phyloP scores from a whole-genome alignment of 1,140 invertebrate genomes.

The Daktulosphaira vitifoliae region DNA sequence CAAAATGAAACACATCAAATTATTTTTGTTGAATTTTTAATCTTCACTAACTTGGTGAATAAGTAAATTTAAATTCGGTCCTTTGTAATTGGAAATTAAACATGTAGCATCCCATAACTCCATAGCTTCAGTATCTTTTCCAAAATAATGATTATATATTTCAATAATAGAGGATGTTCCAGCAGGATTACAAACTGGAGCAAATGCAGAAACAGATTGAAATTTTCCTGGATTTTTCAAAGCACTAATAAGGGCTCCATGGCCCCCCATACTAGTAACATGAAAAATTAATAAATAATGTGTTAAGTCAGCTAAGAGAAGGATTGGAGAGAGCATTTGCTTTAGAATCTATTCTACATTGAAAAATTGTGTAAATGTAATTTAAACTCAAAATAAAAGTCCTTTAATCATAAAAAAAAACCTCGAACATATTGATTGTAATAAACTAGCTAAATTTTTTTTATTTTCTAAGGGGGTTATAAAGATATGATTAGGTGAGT shows the following conservation, averaged over 20 bases:
- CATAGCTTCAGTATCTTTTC: conserved; percentile 60
- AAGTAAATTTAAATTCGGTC: conserved; percentile 72
- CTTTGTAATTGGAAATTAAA: conserved; percentile 72
- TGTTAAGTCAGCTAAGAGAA: too few relatives aligned
- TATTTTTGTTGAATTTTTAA: not conserved
- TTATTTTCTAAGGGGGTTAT: too few relatives aligned
- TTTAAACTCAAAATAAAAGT: too few relatives aligned
- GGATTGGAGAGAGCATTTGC: too few relatives aligned
- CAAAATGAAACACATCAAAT: not conserved
- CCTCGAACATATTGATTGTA: too few relatives aligned
- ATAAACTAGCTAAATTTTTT: too few relatives aligned
- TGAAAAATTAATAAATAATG: too few relatives aligned
- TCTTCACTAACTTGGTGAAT: conserved; percentile 71
- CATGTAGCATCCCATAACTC: conserved; percentile 80
- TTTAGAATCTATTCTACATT: too few relatives aligned
- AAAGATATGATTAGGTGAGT: too few relatives aligned
- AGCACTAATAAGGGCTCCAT: conserved; percentile 87
- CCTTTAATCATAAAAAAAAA: too few relatives aligned
- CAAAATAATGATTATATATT: conserved; percentile 80
- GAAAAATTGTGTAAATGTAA: too few relatives aligned
- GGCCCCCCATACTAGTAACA: conserved; percentile 84
- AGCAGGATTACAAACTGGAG: conserved; percentile 86
- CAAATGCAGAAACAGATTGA: conserved; percentile 88
- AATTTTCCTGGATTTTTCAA: conserved; percentile 88
- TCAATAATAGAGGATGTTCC: conserved; percentile 51